Percentiles rank a stretch among this genome's conserved stretches.
Conservation (phyloP, 2,797 vertebrate genomes). For the Cheirogaleus major region DNA sequence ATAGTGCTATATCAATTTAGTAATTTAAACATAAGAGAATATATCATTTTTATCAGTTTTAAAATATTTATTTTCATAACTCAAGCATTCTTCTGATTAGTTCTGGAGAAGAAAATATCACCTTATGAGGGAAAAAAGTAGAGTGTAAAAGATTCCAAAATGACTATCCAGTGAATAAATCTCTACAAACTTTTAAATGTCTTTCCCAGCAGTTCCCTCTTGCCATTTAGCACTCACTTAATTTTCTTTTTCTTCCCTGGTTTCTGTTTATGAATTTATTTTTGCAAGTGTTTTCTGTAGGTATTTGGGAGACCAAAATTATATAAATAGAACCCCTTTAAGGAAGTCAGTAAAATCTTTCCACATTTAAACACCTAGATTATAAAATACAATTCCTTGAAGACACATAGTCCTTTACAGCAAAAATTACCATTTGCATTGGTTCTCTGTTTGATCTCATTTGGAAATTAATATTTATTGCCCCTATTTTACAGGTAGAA, state of each 20-base stretch:
- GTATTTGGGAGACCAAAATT: background rate
- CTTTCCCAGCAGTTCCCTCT: background rate
- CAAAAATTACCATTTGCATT: background rate
- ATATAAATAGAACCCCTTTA: background rate
- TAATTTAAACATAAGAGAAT: conserved; percentile 51
- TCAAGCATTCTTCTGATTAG: conserved; percentile 38
- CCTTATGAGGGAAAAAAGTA: background rate
- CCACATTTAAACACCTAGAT: background rate
- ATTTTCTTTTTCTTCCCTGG: background rate
- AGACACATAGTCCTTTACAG: background rate
- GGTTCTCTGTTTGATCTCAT: background rate
- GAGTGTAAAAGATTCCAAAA: background rate
- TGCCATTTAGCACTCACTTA: background rate
- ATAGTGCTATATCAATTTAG: conserved; percentile 26
- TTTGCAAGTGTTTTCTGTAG: background rate
- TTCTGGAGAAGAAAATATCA: conserved; percentile 7
- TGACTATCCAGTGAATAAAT: background rate
- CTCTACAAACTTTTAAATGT: background rate
- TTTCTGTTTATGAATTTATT: background rate
- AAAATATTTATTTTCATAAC: conserved; percentile 18
- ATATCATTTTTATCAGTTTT: conserved; percentile 37
- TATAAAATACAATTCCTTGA: background rate
- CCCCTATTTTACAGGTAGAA: background rate
- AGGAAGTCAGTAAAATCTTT: background rate
- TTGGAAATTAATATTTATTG: background rate